Conservation (phyloP, 1,140 invertebrate genomes). For the Drosophila santomea region DNA sequence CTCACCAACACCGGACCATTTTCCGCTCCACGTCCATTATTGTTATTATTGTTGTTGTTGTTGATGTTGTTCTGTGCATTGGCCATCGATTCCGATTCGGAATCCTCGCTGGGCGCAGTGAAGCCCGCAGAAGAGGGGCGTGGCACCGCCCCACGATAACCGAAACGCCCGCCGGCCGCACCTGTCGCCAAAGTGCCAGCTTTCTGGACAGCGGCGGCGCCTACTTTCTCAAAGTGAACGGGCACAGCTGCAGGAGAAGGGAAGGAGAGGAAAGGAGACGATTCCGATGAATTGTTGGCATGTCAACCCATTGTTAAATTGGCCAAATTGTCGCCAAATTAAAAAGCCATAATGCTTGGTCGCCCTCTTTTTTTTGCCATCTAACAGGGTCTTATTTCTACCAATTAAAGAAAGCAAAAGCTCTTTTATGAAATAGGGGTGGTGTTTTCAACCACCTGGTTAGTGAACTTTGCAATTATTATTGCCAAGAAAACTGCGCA, state of each 20-base stretch:
- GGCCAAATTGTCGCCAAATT: slow-evolving; percentile 59
- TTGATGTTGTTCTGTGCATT: slow-evolving; percentile 54
- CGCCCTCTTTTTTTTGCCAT: slow-evolving; percentile 4
- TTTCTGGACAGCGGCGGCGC: slow-evolving; percentile 64
- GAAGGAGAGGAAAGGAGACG: background rate
- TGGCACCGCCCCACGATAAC: slow-evolving; percentile 71
- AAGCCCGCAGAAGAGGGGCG: slow-evolving; percentile 74
- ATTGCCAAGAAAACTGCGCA: background rate
- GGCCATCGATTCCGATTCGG: slow-evolving; percentile 46
- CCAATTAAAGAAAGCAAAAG: no score
- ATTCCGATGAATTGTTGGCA: slow-evolving; percentile 37
- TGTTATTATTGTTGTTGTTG: slow-evolving; percentile 46
- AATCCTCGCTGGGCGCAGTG: slow-evolving; percentile 42
- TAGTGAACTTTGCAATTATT: background rate
- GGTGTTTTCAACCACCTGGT: background rate
- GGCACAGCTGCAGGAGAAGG: slow-evolving; percentile 26
- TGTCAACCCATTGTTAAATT: slow-evolving; percentile 45
- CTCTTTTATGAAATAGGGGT: no score
- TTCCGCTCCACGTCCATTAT: slow-evolving; percentile 21
- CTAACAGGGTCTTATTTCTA: background rate
- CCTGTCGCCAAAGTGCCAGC: slow-evolving; percentile 13
- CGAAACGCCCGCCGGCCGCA: slow-evolving; percentile 72
- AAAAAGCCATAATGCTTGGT: slow-evolving; percentile 47
- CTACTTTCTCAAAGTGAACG: slow-evolving; percentile 80
- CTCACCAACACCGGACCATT: slow-evolving; percentile 62